Evolutionary conservation across 2,113 vertebrate species (phyloP).

Genomic region (Tetraodon nigroviridis): DNA sequence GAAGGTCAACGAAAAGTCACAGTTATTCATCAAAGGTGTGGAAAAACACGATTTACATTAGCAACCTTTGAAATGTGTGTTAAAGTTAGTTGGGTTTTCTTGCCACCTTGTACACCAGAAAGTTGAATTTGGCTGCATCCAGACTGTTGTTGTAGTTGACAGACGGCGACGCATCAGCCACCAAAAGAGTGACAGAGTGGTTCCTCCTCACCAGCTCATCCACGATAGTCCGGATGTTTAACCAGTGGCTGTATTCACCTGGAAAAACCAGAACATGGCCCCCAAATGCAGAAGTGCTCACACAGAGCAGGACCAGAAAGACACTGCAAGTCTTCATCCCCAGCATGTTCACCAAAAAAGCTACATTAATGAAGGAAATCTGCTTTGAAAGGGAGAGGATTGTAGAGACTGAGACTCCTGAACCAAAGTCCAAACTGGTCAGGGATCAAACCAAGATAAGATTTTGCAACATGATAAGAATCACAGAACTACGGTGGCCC

Average conservation of each 20-base stretch:
- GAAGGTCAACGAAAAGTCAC: not conserved
- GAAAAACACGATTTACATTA: no score
- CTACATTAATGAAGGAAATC: no score
- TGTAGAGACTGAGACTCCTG: not conserved
- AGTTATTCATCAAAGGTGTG: no score
- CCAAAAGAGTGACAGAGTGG: slow-evolving; percentile 25
- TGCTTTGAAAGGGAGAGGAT: no score
- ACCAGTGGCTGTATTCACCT: slow-evolving; percentile 40
- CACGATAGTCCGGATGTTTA: slow-evolving; percentile 36
- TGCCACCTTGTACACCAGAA: slow-evolving; percentile 37
- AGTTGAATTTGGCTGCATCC: slow-evolving; percentile 17
- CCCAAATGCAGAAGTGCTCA: not conserved
- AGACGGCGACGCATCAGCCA: not conserved
- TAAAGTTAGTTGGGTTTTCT: not conserved
- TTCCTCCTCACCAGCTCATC: slow-evolving; percentile 35
- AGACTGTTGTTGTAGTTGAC: slow-evolving; percentile 15
- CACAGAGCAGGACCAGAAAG: not conserved
- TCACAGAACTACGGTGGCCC: not conserved
- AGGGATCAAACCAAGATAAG: slow-evolving; percentile 1
- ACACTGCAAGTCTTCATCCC: no score
- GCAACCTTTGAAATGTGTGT: not conserved
- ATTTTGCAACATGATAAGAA: not conserved
- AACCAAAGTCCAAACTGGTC: slow-evolving; percentile 10
- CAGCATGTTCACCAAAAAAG: no score
- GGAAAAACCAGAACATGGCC: slow-evolving; percentile 35